phyloP scores from a whole-genome alignment of 2,797 vertebrate genomes.

The Enteromius treurensis region DNA sequence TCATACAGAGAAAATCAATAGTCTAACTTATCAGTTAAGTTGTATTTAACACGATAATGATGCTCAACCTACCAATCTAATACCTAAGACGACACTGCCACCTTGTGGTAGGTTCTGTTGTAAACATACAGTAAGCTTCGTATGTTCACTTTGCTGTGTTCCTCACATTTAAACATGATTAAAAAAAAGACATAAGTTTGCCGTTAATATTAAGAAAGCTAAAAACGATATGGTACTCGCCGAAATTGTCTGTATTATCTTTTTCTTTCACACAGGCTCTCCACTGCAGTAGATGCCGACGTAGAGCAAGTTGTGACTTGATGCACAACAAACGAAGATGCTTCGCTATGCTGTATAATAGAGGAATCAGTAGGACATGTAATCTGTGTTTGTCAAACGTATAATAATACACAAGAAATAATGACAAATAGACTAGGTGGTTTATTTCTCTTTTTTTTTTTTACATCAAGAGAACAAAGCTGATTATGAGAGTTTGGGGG shows the following conservation, averaged over 20 bases:
- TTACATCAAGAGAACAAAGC: too few species aligned
- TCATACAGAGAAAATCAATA: not conserved
- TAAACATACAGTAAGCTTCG: not conserved
- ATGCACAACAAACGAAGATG: not conserved
- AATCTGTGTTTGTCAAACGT: not conserved
- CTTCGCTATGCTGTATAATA: not conserved
- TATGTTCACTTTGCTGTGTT: not conserved
- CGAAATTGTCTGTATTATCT: not conserved
- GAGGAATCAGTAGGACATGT: not conserved
- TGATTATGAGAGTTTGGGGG: too few species aligned
- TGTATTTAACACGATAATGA: not conserved
- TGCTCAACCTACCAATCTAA: not conserved
- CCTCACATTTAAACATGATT: not conserved
- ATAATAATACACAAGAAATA: not conserved
- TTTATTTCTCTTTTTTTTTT: too few species aligned
- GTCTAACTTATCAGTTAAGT: not conserved
- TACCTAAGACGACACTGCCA: not conserved
- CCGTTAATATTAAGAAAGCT: not conserved
- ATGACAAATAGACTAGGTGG: not conserved
- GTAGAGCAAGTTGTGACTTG: not conserved
- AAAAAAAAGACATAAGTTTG: not conserved
- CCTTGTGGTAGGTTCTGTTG: not conserved
- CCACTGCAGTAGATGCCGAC: slow-evolving; percentile 6
- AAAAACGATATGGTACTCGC: not conserved
- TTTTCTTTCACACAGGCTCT: not conserved